Percentiles rank a stretch among this genome's conserved stretches.
Conservation (phyloP, 2,797 vertebrate species). For the Tenualosa ilisha region DNA sequence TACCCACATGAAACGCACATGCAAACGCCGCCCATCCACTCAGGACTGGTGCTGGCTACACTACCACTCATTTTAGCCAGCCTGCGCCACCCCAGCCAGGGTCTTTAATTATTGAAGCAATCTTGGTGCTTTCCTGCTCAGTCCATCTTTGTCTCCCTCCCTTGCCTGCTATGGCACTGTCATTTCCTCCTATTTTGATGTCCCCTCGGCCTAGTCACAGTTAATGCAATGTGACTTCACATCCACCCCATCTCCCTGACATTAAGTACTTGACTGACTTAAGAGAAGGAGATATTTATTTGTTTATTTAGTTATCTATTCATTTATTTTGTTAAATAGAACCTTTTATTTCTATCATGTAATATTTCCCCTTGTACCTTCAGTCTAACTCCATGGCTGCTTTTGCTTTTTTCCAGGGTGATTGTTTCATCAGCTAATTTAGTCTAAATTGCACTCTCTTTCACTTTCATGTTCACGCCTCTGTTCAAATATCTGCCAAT, state of each 20-base stretch:
- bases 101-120: constrained; percentile 61
- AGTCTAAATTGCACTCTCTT: neutral
- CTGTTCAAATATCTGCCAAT: neutral
- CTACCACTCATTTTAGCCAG: constrained; percentile 52
- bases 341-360: neutral
- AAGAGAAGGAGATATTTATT: neutral
- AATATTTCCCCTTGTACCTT: neutral
- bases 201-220: constrained; percentile 11
- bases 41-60: neutral
- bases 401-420: neutral
- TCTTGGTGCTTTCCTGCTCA: constrained; percentile 45
- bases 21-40: constrained; percentile 55
- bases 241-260: neutral
- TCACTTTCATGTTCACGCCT: neutral
- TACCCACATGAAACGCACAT: constrained; percentile 32
- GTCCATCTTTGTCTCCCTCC: neutral
- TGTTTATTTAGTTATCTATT: neutral
- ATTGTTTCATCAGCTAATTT: neutral
- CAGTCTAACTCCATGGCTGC: neutral
- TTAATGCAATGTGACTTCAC: neutral
- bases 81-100: constrained; percentile 48
- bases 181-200: constrained; percentile 22
- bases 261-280: neutral
- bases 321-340: too few relatives aligned
- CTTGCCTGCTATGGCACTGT: constrained; percentile 24